Evolutionary conservation across 2,888 invertebrate species (phyloP), one percentile per base, ranked within the genome.

Genomic region (Eurytoma adleriae): DNA sequence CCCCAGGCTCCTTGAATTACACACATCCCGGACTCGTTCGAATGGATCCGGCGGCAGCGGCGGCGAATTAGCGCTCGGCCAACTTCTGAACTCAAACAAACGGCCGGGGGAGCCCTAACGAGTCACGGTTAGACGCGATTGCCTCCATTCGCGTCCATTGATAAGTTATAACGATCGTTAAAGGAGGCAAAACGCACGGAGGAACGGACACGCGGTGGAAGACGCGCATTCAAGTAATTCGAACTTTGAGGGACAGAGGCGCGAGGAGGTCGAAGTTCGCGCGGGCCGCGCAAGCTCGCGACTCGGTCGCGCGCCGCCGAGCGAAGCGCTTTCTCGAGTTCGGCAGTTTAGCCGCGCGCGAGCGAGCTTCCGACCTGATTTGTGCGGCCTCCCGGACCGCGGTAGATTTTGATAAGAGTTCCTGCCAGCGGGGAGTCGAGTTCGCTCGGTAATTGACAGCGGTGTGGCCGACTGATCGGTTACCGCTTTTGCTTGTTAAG

Each of bases 11-110:
- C 54, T 54, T 14, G 57, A 74, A 67, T 66, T 57, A 56, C 62
- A 69, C 56, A 70, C 40, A 62, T 78, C 59, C 30, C 24, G 50
- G 78, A 64, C 50, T 59, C 27, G n/a, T 13, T 16, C 59, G 66
- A 71, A 71, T 78, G 66, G 30, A 62, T 79, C 73, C 76, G 76
- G 1, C n/a, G 40, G 64, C 30, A 2, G 62, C 62, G 30, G 30
- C 70, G 68, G 71, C 69, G 67, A 80, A 80, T 80, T 76, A 76
- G 80, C 75, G 70, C 72, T 61, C 68, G 80, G 85, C 84, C 85
- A 88, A 88, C 86, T 87, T 88, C 85, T 79, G 86, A 80, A 88
- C 86, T 87, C 86, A 86, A 88, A 89, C 86, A 88, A 87, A 86
- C 84, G 85, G 86, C 86, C 87, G 84, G 40, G 40, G 89, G 87